Evolutionary conservation across 2,888 invertebrate genomes (phyloP), one percentile per base, ranked within the genome.

Genomic region (Caradrina clavipalpis): DNA sequence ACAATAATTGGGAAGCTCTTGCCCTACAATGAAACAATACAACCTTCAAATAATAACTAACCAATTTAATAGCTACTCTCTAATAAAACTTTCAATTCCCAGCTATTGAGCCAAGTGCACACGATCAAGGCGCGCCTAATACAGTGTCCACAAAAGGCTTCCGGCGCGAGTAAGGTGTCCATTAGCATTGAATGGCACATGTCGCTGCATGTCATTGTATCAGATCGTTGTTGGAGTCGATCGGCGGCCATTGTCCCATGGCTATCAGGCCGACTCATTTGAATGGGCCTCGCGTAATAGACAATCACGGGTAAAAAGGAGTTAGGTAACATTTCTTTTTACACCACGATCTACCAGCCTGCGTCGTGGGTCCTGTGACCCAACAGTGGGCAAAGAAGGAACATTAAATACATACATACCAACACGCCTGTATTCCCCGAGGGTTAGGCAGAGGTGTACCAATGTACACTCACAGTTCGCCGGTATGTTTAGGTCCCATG

Each of bases 131-230:
- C 8, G 7, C 49, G 58, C 22, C 61, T 79, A 63, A 79, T 59
- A 39, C 51, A 45, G 42, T 21, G 8, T 17, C 11, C 50, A 82
- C 78, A 80, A 83, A 78, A 80, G 80, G 67, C 68, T 80, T 74
- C 72, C 78, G 63, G 42, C 42, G 64, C 66, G 17, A 19, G 51
- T 71, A 68, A 62, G 81, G 65, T 55, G 8, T 13, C 21, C 47
- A 78, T 82, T 81, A 81, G n/a, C 83, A 82, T 83, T 78, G 73
- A 83, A 82, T 71, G 66, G 53, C 61, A 45, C 53, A 58, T 63
- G 71, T 58, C 61, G 19, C 39, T n/a, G 45, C 55, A 6, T 21
- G 10, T 42, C 61, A 65, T 76, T 79, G 83, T 72, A 31, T 60
- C 47, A 21, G 39, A 54, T 51, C 11, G 61, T 31, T 15, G 63